A percentile compares a stretch with the other conserved stretches of the same genome.
Evolutionary conservation across 2,113 vertebrate genomes (phyloP).

Genomic region (Sterrhoptilus dennistouni): DNA sequence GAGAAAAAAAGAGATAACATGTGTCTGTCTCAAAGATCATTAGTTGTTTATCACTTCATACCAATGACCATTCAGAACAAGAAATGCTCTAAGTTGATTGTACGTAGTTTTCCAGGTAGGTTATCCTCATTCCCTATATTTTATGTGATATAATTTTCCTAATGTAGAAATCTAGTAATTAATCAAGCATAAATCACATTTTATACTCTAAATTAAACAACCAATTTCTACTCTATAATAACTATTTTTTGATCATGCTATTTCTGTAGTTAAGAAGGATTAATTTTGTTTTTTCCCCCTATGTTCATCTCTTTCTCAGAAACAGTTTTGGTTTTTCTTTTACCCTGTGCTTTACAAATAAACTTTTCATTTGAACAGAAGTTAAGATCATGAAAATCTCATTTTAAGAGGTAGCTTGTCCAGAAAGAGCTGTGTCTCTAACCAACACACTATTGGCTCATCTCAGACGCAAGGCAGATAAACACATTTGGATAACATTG

Average conservation of each 20-base stretch:
- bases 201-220: not conserved
- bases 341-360: not conserved
- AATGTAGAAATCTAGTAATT: not conserved
- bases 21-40: not conserved
- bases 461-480: not conserved
- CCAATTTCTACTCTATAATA: not conserved
- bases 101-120: not conserved
- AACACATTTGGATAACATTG: not conserved
- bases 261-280: not conserved
- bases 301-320: not conserved
- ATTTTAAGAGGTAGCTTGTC: not conserved
- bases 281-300: rapidly evolving
- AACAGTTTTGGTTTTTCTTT: not conserved
- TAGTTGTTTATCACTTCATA: not conserved
- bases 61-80: not conserved
- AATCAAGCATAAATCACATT: not conserved
- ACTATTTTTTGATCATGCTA: not conserved
- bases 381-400: not conserved
- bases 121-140: not conserved
- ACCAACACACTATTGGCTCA: not conserved
- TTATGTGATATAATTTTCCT: not conserved
- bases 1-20: not conserved
- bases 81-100: not conserved
- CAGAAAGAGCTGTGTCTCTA: not conserved
- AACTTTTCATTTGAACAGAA: not conserved